Percentiles rank a stretch among this genome's conserved stretches.
Conservation (phyloP, 2,888 invertebrate species). For the Rugalucina vietnamica region DNA sequence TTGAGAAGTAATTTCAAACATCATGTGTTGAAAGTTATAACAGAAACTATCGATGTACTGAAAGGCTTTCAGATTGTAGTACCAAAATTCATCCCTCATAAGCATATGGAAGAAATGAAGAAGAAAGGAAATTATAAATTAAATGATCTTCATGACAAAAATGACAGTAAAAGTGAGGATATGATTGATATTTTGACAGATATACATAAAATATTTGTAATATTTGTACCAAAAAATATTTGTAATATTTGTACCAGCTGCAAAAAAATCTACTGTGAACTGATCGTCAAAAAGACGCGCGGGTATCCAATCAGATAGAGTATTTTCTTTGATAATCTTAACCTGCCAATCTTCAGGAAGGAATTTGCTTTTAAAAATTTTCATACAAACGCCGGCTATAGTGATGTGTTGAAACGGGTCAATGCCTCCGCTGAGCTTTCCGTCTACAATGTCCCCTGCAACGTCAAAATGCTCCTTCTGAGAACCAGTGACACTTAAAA, state of each 20-base stretch:
- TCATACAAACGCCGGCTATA: slow-evolving; percentile 33
- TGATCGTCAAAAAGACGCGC: neutral
- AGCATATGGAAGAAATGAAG: too few relatives aligned
- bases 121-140: too few relatives aligned
- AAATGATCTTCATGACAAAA: too few relatives aligned
- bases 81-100: too few relatives aligned
- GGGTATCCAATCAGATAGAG: neutral
- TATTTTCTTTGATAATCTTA: neutral
- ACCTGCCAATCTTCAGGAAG: neutral
- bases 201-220: neutral
- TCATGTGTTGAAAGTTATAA: neutral
- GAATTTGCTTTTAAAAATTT: slow-evolving; percentile 23
- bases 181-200: neutral
- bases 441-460: neutral
- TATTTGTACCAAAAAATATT: neutral
- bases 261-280: neutral
- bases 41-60: too few relatives aligned
- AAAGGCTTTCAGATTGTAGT: too few relatives aligned
- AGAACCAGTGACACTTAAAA: slow-evolving; percentile 38
- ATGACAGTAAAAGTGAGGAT: neutral
- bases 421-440: slow-evolving; percentile 15
- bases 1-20: neutral
- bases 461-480: neutral
- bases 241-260: neutral
- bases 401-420: slow-evolving; percentile 39